Percentiles rank a stretch among this genome's conserved stretches.
These are phyloP conservation scores for Lasaia peninsularis DNA, from an alignment of 1,140 invertebrate species.

Conservation along the genomic window DNA sequence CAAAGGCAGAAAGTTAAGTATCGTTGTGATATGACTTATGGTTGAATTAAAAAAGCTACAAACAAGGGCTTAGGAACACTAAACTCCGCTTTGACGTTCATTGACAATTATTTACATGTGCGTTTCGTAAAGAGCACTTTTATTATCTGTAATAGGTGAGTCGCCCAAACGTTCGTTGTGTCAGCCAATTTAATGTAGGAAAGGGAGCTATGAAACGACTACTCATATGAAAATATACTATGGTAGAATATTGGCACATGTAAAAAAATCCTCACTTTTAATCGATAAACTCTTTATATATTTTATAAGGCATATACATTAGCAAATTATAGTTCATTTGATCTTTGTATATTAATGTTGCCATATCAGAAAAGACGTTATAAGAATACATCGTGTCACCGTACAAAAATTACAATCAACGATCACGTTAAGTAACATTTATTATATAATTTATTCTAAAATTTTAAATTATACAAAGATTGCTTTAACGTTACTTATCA, in stretches of 20 bases:
- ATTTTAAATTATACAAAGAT: conserved; percentile 67
- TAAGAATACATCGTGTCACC: conserved; percentile 11
- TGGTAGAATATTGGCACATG: conserved; percentile 5
- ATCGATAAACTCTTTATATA: not conserved
- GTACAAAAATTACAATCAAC: conserved; percentile 14
- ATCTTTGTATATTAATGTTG: conserved; percentile 6
- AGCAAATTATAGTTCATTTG: conserved; percentile 3
- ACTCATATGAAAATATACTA: conserved; percentile 8
- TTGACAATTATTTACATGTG: conserved; percentile 5
- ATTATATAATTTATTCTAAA: conserved; percentile 49
- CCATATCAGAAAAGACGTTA: conserved; percentile 7
- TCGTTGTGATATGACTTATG: conserved; percentile 1
- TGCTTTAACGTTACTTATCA: conserved; percentile 54
- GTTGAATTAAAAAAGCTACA: not conserved
- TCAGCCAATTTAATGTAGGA: too few species aligned
- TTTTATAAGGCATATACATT: conserved; percentile 4
- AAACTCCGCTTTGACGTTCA: not conserved
- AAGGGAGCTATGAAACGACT: conserved; percentile 1
- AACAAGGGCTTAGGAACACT: not conserved
- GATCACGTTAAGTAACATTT: conserved; percentile 59
- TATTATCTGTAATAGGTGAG: not conserved
- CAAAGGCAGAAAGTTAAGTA: not conserved
- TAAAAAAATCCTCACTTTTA: conserved; percentile 4
- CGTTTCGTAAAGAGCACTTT: conserved; percentile 2
- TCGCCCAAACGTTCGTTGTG: too few species aligned